Evolutionary conservation across 1,140 invertebrate species (phyloP).

Genomic region (Leucophenga varia): DNA sequence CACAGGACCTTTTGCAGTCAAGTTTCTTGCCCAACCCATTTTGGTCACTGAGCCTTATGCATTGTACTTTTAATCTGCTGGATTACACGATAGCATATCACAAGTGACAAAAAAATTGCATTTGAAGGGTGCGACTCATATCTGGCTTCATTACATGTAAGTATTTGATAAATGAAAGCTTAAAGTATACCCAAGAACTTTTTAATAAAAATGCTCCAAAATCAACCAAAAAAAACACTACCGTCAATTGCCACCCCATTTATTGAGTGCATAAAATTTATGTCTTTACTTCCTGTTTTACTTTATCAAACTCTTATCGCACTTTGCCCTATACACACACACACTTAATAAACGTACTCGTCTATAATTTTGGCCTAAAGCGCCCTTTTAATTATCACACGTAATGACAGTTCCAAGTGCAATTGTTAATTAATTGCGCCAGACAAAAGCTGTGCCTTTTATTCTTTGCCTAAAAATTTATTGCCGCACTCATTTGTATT

Average conservation of each 20-base stretch:
- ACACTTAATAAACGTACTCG: too few relatives aligned
- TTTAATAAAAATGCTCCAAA: slow-evolving; percentile 2
- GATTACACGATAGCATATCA: too few relatives aligned
- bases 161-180: slow-evolving; percentile 48
- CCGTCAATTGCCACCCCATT: slow-evolving; percentile 12
- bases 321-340: slow-evolving; percentile 16
- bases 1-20: too few relatives aligned
- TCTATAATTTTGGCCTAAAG: slow-evolving; percentile 11
- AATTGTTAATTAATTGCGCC: slow-evolving; percentile 52
- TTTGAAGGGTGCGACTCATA: slow-evolving; percentile 21
- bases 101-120: too few relatives aligned
- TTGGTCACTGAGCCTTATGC: slow-evolving; percentile 12
- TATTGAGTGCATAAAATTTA: slow-evolving; percentile 41
- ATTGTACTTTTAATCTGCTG: slow-evolving; percentile 30
- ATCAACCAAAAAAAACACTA: background rate
- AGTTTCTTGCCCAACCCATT: slow-evolving; percentile 17
- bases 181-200: slow-evolving; percentile 27
- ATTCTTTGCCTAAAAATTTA: slow-evolving; percentile 26
- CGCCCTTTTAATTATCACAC: slow-evolving; percentile 52
- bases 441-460: slow-evolving; percentile 8
- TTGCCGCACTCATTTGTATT: slow-evolving; percentile 36
- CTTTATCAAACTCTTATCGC: background rate
- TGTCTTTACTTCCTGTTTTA: slow-evolving; percentile 24
- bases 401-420: slow-evolving; percentile 50
- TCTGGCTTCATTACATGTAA: slow-evolving; percentile 5